Base-by-base conservation (phyloP, 2,797 vertebrate species). In the Acestrorhynchus altus region DNA sequence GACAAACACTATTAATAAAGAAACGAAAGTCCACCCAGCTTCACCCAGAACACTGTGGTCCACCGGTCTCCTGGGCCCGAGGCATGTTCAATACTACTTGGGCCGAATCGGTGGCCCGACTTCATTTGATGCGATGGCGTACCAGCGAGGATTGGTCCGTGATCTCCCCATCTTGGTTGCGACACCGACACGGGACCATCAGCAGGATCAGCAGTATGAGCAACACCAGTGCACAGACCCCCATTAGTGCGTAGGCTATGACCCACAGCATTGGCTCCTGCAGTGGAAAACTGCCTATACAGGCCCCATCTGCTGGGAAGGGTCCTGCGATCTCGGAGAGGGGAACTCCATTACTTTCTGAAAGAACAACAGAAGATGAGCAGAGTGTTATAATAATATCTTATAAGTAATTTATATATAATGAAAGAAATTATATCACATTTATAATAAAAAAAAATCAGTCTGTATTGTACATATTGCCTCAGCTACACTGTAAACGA, bases 71-170 rank as follows among this genome's bases (percentile, higher is more conserved):
- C 76, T 72, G 24, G 57, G 77, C 64, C 76, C 66, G 82, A 18
- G 22, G 11, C 13, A 72, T 8, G 20, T 74, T 16, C 67, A 54
- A 63, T 1, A 75, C 74, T 40, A 5, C 59, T 40, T 61, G 51
- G 60, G 51, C 28, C 49, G 79, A 18, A 77, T 77, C 75, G 0
- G 16, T 56, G 81, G 52, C 81, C 80, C 56, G 74, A 46, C 79
- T 89, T 98, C 93, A 99, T 76, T 99, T 99, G 95, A 98, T 98
- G 31, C 97, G 95, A 80, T 99, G 95, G 22, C 93, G 95, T 44
- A 99, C 96, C 8, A 99, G 92, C 0, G 97, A 98, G 10, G 98
- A 99, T 86, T 97, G 96, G 0, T 99, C 98, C 0, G 94, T 98
- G 75, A 99, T 95, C 54, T 95, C 93, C 8, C 95, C 94, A 0